Percentiles rank a stretch among this genome's conserved stretches.
These are phyloP conservation scores for Drosophila demipolita DNA, from an alignment of 2,888 invertebrate species.

Conservation along the genomic window DNA sequence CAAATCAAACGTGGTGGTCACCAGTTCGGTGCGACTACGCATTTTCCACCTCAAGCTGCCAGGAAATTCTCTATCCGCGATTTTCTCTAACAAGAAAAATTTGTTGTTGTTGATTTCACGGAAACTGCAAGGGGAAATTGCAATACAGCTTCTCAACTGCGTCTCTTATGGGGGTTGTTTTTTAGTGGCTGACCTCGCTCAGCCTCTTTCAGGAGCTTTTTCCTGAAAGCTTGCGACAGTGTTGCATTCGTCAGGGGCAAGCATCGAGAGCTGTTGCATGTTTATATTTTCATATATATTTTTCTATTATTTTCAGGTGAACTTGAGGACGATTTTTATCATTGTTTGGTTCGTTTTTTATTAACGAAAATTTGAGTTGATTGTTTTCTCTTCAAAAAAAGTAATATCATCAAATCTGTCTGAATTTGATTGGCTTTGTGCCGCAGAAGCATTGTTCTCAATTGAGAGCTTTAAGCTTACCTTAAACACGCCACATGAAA, in stretches of 20 bases:
- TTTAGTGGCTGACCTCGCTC: slow-evolving; percentile 14
- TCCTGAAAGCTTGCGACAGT: slow-evolving; percentile 36
- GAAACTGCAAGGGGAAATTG: slow-evolving; percentile 18
- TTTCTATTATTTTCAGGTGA: neutral
- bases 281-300: neutral
- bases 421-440: neutral
- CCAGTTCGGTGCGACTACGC: slow-evolving; percentile 85
- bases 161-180: slow-evolving; percentile 43
- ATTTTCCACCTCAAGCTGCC: slow-evolving; percentile 43
- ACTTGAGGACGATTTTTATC: neutral
- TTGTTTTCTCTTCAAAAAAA: neutral
- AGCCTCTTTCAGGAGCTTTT: slow-evolving; percentile 39
- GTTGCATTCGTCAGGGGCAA: slow-evolving; percentile 35
- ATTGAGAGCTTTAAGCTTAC: neutral
- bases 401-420: neutral
- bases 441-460: neutral
- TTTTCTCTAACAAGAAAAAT: slow-evolving; percentile 56
- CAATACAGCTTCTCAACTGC: slow-evolving; percentile 51
- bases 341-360: neutral
- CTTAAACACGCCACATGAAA: neutral
- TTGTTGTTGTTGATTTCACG: slow-evolving; percentile 56
- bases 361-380: neutral
- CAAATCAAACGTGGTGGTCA: slow-evolving; percentile 84
- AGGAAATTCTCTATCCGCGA: slow-evolving; percentile 33
- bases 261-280: slow-evolving; percentile 29